Base-by-base conservation (phyloP, 2,888 invertebrate species). In the Cheilosia grossa region DNA sequence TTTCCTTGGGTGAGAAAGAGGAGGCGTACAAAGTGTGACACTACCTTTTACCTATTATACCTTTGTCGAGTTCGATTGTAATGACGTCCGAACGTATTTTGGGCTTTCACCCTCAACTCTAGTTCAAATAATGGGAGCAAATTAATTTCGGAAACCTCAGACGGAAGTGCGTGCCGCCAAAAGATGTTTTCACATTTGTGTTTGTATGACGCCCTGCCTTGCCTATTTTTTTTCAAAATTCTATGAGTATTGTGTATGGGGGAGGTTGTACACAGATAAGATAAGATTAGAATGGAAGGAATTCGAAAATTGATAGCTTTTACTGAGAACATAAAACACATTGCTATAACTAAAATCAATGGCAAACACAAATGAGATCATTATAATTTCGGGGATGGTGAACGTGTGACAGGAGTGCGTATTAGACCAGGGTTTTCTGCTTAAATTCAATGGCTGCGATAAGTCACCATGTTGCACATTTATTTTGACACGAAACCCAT, bases 21-120 rank as follows among this genome's bases (percentile, higher is more conserved):
- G 49, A 61, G 74, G 83, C 66, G 80, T 69, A 49, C 56, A 24
- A 72, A 66, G 69, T 64, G 66, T 24, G 59, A 70, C 80, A 80
- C 80, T 80, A 80, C 64, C 74, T 75, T 85, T 80, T 75, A 80
- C n/a, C n/a, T 75, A 75, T 0, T 27, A 27, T 27, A 67, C 74
- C 70, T 75, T 73, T 73, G 63, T 70, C 19, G 30, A 61, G 61
- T 82, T 73, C 33, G 44, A 67, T 73, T 73, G 72, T 54, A 67
- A 67, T 40, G 47, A 70, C 27, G 56, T 63, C 42, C 53, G 13
- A 54, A 10, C 21, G n/a, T 15, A 54, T 59, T 75, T 30, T 64
- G 6, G 37, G 27, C 24, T 42, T 67, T 17, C 51, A 40, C 21
- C 24, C 51, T 24, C 24, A 30, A 42, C 21, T 64, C 37, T 33